Evolutionary conservation across 2,113 vertebrate species (phyloP), one percentile per base, ranked within the genome.

Genomic region (Pelusios castaneus): DNA sequence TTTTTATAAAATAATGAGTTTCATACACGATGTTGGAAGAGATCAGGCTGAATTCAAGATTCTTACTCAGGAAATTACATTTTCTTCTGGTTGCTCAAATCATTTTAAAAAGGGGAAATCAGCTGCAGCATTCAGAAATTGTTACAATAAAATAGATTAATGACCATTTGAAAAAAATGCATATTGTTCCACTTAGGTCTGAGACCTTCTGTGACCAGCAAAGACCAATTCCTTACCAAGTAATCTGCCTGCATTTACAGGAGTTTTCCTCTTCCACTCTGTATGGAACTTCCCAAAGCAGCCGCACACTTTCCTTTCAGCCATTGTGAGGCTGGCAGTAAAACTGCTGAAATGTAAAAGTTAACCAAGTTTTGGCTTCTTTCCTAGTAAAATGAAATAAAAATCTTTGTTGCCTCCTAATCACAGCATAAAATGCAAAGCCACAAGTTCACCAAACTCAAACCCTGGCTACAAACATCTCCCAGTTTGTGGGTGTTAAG

Each of bases 1-100:
- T 56, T 52, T 85, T 85, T 90, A 24, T 67, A 80, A 95, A 94
- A 91, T 86, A 94, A 97, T 52, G 94, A 95, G 91, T 92, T 90
- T 81, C 70, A 80, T 11, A 79, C 87, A 92, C 90, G 78, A 91
- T 79, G 85, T 52, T 1, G 4, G 88, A 60, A 87, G 75, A 54
- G 82, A 84, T 2, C 17, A 79, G 56, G 85, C 51, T 38, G 85
- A 49, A 92, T 82, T 75, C n/a, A 47, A 22, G 85, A 82, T 47
- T 52, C 92, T 92, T 88, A 79, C 90, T 63, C 92, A 96, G 88
- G 82, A 34, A 80, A 92, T 89, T 95, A 77, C 27, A 47, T 56
- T 84, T 82, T 16, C 41, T 76, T 89, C 82, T 63, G 56, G 47
- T 31, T 92, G 41, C 80, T 49, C 63, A 84, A 88, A 78, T 93